Evolutionary conservation across 2,113 vertebrate genomes (phyloP), one percentile per base, ranked within the genome.

Genomic region (Scomber scombrus): DNA sequence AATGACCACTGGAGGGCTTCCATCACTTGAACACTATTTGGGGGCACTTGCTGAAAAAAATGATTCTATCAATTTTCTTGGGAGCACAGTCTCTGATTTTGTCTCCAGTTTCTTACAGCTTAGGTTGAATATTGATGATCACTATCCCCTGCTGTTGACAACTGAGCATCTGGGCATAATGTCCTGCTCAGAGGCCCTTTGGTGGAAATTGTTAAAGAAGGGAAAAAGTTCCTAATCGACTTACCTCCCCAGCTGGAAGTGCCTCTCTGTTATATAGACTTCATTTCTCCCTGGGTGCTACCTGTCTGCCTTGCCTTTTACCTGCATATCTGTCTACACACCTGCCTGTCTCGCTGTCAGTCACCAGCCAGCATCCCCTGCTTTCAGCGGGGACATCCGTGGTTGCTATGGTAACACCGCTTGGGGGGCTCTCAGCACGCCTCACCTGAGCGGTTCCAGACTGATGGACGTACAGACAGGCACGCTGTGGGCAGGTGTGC

Each of bases 371-470:
- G 54, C 73, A 26, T 80, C 34, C 34, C 14, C 29, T 13, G 34
- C 78, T 66, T 68, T 75, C 46, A 67, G 49, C 60, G 43, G 71
- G 78, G 81, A 74, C 69, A 69, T 34, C 83, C 60, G 75, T 71
- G 81, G 90, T 92, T 86, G 79, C 87, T 82, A 91, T 89, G 80
- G 86, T 3, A 76, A 92, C 88, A n/a, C 9, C 12, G 60, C 75
- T 15, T 1, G 26, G 62, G 62, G 66, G 49, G 21, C 13, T 63
- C 50, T 51, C 18, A 58, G 29, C 58, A 64, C 18, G 56, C 69
- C 78, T 88, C 86, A 93, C 90, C 90, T 94, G 93, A 89, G 78
- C 46, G 55, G 47, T 54, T 84, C 56, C 75, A 85, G 72, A 54
- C 79, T 71, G 84, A 84, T 64, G 23, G 65, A 66, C 31, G 16